Percentiles rank a stretch among this genome's conserved stretches.
Conservation (phyloP, 2,888 invertebrate genomes). For the Sminthurinus aureus region DNA sequence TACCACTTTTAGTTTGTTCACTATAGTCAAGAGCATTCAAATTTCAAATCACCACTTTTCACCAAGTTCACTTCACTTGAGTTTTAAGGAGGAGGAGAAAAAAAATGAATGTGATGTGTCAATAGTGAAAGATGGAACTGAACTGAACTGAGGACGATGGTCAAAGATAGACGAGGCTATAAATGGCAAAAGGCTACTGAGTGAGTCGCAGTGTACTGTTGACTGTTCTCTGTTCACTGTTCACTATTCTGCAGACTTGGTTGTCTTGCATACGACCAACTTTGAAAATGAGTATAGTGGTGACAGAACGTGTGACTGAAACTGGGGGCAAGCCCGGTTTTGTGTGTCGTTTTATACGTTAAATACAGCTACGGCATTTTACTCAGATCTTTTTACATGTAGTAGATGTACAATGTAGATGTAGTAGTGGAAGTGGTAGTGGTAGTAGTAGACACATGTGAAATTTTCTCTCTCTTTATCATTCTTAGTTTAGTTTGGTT, state of each 20-base stretch:
- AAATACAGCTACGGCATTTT: constrained; percentile 48
- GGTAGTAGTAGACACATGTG: constrained; percentile 24
- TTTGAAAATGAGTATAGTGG: constrained; percentile 35
- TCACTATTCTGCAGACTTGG: too few species aligned
- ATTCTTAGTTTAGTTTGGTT: background rate
- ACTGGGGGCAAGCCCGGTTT: constrained; percentile 58
- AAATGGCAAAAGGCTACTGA: constrained; percentile 36
- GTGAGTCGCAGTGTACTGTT: background rate
- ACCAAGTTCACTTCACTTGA: background rate
- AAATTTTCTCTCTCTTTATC: background rate
- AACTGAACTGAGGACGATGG: constrained; percentile 37
- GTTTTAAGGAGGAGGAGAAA: background rate
- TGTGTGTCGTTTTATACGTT: constrained; percentile 55
- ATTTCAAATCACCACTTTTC: too few species aligned
- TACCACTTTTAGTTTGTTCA: too few species aligned
- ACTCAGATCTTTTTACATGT: constrained; percentile 17
- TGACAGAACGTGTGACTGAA: constrained; percentile 53
- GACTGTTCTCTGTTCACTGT: too few species aligned
- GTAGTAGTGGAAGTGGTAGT: background rate
- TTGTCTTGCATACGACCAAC: constrained; percentile 10
- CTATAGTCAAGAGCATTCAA: too few species aligned
- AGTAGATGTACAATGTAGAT: background rate
- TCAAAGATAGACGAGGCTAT: constrained; percentile 35
- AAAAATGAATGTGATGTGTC: constrained; percentile 20
- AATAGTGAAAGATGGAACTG: constrained; percentile 26